A percentile compares a stretch with the other conserved stretches of the same genome.
Evolutionary conservation across 1,140 invertebrate species (phyloP).

Genomic region (Scaptomyza graminum): DNA sequence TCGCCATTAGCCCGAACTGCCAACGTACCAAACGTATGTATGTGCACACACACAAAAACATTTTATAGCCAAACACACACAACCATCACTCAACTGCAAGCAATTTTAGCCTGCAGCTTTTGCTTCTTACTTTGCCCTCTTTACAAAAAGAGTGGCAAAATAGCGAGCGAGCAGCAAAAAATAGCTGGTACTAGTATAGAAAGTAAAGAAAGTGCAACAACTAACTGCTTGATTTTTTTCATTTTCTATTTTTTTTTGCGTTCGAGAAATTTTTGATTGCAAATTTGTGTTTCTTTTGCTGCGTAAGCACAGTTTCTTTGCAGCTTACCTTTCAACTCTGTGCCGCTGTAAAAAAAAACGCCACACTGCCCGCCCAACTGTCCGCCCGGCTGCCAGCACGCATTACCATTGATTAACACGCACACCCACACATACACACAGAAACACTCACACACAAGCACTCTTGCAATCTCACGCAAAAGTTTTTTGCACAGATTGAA

Average conservation of each 20-base stretch:
- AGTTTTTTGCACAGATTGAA: slow-evolving; percentile 76
- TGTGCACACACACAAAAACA: not conserved
- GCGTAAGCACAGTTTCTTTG: slow-evolving; percentile 39
- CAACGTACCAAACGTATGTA: not conserved
- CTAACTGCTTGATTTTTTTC: not conserved
- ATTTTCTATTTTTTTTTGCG: slow-evolving; percentile 5
- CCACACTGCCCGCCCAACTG: slow-evolving; percentile 1
- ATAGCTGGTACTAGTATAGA: not conserved
- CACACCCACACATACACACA: slow-evolving; percentile 65
- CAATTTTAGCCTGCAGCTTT: slow-evolving; percentile 17
- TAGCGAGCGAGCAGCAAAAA: not conserved
- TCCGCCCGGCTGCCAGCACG: slow-evolving; percentile 53
- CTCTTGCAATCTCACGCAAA: slow-evolving; percentile 53
- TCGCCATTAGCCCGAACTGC: slow-evolving; percentile 1
- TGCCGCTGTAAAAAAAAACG: not conserved
- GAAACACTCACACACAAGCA: slow-evolving; percentile 59
- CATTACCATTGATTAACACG: slow-evolving; percentile 80
- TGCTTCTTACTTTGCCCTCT: slow-evolving; percentile 4
- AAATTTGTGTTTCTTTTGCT: slow-evolving; percentile 68
- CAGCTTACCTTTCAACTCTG: slow-evolving; percentile 45
- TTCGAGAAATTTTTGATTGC: slow-evolving; percentile 68
- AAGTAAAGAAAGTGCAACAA: slow-evolving; percentile 12
- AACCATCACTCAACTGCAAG: not conserved
- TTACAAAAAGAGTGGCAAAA: not conserved
- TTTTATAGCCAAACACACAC: not conserved